These are phyloP conservation scores for Theristicus caerulescens DNA, from an alignment of 2,113 vertebrate genomes.

Conservation along the genomic window DNA sequence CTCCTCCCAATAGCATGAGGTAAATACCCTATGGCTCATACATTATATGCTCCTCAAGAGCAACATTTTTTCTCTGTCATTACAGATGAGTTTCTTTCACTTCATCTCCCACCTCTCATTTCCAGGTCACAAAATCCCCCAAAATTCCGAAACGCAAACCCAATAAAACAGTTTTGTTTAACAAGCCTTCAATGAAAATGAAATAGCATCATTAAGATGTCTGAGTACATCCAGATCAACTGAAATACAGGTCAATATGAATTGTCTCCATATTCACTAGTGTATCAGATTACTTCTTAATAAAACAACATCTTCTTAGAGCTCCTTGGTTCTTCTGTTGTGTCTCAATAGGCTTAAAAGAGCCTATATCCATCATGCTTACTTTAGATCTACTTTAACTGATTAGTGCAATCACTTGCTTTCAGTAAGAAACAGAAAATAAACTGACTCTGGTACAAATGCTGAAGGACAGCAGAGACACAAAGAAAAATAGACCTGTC, in stretches of 20 bases:
- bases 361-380: background rate
- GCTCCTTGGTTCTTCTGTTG: background rate
- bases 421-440: background rate
- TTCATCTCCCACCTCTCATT: background rate
- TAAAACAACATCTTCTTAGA: background rate
- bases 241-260: background rate
- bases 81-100: background rate
- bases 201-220: background rate
- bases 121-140: background rate
- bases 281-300: background rate
- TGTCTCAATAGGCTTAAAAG: background rate
- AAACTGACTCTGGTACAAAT: background rate
- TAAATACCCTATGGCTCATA: background rate
- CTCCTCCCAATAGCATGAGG: background rate
- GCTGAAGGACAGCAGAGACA: background rate
- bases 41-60: background rate
- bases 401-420: background rate
- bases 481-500: background rate
- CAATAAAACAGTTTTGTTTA: background rate
- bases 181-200: background rate
- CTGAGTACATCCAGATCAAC: background rate
- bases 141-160: background rate
- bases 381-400: background rate
- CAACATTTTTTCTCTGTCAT: background rate
- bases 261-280: background rate